Conservation (phyloP, 2,113 vertebrate genomes). For the Neomonachus schauinslandi region DNA sequence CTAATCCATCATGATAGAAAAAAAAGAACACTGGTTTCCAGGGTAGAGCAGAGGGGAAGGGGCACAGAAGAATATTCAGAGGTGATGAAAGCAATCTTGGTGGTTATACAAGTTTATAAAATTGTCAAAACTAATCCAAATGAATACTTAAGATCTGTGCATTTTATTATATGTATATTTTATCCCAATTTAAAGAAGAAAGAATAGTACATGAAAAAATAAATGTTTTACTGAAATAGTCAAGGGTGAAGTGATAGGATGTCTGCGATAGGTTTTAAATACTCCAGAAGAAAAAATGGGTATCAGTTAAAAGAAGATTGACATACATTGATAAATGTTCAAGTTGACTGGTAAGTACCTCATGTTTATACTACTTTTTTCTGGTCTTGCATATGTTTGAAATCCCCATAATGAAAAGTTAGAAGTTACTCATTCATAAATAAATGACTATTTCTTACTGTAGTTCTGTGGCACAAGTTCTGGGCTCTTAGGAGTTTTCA, state of each 20-base stretch:
- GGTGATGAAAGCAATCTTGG: neutral
- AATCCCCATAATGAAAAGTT: conserved; percentile 26
- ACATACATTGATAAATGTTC: neutral
- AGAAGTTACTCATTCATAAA: conserved; percentile 1
- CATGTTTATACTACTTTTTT: neutral
- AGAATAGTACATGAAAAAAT: neutral
- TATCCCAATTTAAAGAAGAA: neutral
- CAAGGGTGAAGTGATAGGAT: neutral
- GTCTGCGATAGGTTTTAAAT: neutral
- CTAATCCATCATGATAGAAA: neutral
- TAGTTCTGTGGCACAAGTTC: conserved; percentile 97
- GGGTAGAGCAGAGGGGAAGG: neutral
- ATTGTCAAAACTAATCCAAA: conserved; percentile 31
- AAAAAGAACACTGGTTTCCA: neutral
- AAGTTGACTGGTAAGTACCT: neutral
- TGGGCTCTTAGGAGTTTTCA: conserved; percentile 93
- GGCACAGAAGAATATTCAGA: neutral
- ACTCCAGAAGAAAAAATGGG: neutral
- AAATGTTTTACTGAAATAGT: neutral
- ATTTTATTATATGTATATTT: neutral
- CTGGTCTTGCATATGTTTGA: neutral
- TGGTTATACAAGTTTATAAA: neutral
- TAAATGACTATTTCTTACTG: conserved; percentile 88
- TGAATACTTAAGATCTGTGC: neutral
- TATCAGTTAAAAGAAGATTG: neutral